Evolutionary conservation across 2,113 vertebrate species (phyloP).

Genomic region (Prunella fulvescens): DNA sequence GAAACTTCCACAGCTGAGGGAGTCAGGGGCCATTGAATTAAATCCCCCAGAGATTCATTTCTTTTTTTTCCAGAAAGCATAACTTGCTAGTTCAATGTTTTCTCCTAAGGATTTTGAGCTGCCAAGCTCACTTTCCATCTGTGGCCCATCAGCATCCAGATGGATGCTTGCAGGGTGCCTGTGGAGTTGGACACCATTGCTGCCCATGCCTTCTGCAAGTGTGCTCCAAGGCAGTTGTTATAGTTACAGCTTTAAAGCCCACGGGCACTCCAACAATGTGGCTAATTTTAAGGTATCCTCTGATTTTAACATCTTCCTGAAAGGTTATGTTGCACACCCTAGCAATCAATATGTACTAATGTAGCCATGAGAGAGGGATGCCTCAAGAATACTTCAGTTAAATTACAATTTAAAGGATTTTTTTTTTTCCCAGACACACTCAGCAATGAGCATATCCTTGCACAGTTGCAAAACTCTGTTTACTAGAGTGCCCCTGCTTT

Average conservation of each 20-base stretch:
- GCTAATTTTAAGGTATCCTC: neutral
- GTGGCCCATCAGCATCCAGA: constrained; percentile 16
- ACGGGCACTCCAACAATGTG: neutral
- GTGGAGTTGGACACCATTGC: neutral
- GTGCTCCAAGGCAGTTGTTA: neutral
- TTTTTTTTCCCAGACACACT: neutral
- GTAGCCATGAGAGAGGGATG: neutral
- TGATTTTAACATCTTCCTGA: neutral
- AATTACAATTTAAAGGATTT: neutral
- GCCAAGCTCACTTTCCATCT: constrained; percentile 23
- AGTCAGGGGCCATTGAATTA: neutral
- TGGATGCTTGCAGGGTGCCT: neutral
- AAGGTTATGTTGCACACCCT: neutral
- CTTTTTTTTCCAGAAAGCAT: neutral
- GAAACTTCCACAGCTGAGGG: neutral
- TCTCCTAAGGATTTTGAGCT: neutral
- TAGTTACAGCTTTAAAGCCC: neutral
- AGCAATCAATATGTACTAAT: neutral
- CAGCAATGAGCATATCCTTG: neutral
- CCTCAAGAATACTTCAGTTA: neutral
- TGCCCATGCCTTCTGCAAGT: neutral
- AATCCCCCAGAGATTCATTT: neutral
- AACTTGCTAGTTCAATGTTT: neutral
- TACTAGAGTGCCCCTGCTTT: neutral
- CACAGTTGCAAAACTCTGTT: neutral